Evolutionary conservation across 2,888 invertebrate species (phyloP), one percentile per base, ranked within the genome.

Genomic region (Alentia gelatinosa): DNA sequence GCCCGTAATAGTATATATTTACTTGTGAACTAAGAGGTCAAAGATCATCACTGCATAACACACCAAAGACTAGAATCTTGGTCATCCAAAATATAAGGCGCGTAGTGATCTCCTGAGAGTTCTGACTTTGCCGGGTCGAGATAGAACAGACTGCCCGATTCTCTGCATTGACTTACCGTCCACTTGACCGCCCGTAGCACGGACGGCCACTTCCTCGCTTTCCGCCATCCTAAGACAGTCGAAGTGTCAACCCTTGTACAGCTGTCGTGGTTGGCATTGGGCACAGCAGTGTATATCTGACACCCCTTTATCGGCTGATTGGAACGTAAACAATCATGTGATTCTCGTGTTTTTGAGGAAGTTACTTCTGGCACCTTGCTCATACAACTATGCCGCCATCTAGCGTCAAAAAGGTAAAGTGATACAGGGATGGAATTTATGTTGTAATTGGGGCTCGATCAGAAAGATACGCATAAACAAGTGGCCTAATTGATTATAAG

Each of bases 151-250:
- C n/a, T n/a, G n/a, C n/a, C n/a, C n/a, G n/a, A n/a, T n/a, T 12
- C 63, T 5, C 63, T 63, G 63, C 15, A 37, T 1, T n/a, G 4
- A 89, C 94, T 93, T 91, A 95, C 95, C 95, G 91, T 95, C 95
- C n/a, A 95, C 95, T 92, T 95, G 95, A 39, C 95, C 95, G 19
- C 95, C 95, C 7, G 95, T 95, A 39, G 93, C 91, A 39, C 94
- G 92, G 33, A 95, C 92, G 9, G 4, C 47, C 4, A 42, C 19
- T 3, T 26, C 86, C 83, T 75, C 40, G 3, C 9, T 40, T 5
- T 26, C 42, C 47, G 7, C 86, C 86, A 86, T 42, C 37, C 23
- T 30, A 68, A 30, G 26, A 30, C 68, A 30, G 68, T 30, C 68
- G 33, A 4, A 9, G 30, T 12, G 68, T 30, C 30, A 30, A 3